A percentile compares a stretch with the other conserved stretches of the same genome.
phyloP scores from a whole-genome alignment of 2,888 invertebrate species.

The Phymatocera aterrima region DNA sequence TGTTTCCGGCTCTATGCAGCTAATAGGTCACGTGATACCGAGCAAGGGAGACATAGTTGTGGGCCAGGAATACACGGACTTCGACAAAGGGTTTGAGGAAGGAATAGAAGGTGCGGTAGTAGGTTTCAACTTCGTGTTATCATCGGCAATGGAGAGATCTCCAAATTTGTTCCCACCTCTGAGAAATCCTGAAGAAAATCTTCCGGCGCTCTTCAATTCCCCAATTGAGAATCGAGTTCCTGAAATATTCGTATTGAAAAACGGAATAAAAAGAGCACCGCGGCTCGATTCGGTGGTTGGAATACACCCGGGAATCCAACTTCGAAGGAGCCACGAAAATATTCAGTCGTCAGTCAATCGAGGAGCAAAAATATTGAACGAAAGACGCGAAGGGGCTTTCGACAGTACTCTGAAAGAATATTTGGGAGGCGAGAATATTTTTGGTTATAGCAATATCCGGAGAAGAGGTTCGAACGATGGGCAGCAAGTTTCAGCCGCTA shows the following conservation, averaged over 20 bases:
- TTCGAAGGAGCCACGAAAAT: neutral
- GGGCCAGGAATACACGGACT: constrained; percentile 83
- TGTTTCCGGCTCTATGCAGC: constrained; percentile 74
- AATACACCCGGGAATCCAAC: neutral
- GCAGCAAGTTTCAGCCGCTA: neutral
- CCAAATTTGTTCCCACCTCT: constrained; percentile 43
- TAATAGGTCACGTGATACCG: constrained; percentile 77
- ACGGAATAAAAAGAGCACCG: neutral
- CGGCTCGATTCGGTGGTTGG: neutral
- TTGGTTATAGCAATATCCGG: neutral
- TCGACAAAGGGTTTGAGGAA: constrained; percentile 80
- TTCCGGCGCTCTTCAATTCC: neutral
- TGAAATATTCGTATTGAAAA: neutral
- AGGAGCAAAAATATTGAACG: neutral
- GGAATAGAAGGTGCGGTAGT: constrained; percentile 83
- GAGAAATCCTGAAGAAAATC: too few relatives aligned
- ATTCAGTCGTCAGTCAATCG: neutral
- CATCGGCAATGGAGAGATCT: constrained; percentile 76
- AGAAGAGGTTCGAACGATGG: neutral
- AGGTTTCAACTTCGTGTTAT: constrained; percentile 81
- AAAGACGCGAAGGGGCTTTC: constrained; percentile 15
- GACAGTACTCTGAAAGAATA: constrained; percentile 30
- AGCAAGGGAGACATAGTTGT: constrained; percentile 81
- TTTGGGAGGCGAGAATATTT: neutral
- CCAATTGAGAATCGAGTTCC: neutral